phyloP scores from a whole-genome alignment of 2,888 invertebrate species.

The Chrysolina haemoptera region DNA sequence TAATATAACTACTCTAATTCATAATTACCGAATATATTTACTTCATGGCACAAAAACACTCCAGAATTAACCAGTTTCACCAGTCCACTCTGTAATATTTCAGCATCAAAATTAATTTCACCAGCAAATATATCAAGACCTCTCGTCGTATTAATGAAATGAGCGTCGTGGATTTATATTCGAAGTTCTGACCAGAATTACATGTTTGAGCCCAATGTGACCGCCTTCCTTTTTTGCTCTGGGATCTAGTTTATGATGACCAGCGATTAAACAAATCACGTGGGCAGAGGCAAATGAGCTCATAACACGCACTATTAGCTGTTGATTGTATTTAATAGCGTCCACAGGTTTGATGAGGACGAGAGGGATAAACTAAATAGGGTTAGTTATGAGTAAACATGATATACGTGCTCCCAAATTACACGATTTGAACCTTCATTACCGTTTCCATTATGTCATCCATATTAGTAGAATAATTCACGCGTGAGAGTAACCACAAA shows the following conservation, averaged over 20 bases:
- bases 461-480: not conserved
- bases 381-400: conserved; percentile 47
- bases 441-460: conserved; percentile 36
- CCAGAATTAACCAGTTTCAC: too few species aligned
- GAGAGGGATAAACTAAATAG: conserved; percentile 46
- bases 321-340: conserved; percentile 56
- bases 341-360: conserved; percentile 43
- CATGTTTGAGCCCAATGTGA: not conserved
- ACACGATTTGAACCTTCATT: conserved; percentile 52
- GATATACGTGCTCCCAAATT: conserved; percentile 54
- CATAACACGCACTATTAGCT: conserved; percentile 54
- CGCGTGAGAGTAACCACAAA: not conserved
- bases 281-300: conserved; percentile 18
- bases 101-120: too few species aligned
- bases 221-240: not conserved
- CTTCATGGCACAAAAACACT: too few species aligned
- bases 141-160: too few species aligned
- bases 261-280: not conserved
- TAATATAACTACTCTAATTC: too few species aligned
- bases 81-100: too few species aligned
- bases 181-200: too few species aligned
- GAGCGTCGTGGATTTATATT: too few species aligned
- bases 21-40: too few species aligned
- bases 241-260: not conserved
- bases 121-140: too few species aligned